These are phyloP conservation scores for Chascanopsetta lugubris DNA, from an alignment of 2,113 vertebrate species.

Conservation along the genomic window DNA sequence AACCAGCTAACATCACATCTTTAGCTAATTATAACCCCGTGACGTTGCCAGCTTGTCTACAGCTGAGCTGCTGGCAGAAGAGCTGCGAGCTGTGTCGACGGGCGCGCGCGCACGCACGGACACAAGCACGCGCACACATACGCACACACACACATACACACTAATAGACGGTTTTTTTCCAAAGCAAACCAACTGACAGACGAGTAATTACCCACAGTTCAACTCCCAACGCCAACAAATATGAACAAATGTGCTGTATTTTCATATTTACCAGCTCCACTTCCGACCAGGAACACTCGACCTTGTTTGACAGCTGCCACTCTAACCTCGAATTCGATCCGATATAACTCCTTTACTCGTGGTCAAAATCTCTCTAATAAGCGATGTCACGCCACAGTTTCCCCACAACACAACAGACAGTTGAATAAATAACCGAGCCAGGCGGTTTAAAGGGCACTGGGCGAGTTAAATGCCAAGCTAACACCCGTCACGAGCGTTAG, in stretches of 20 bases:
- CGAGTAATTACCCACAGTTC: not conserved
- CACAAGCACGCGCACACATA: conserved; percentile 30
- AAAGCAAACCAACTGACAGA: conserved; percentile 37
- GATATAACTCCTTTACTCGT: conserved; percentile 70
- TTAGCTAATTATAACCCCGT: conserved; percentile 81
- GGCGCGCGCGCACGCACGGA: conserved; percentile 37
- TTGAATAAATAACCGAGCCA: not conserved
- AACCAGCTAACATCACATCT: conserved; percentile 61
- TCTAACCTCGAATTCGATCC: conserved; percentile 76
- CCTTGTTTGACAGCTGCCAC: conserved; percentile 80
- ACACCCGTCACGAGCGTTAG: conserved; percentile 62
- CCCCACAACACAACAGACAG: too few relatives aligned
- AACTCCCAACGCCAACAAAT: not conserved
- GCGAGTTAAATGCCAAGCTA: conserved; percentile 56
- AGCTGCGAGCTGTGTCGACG: conserved; percentile 52
- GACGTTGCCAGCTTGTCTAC: conserved; percentile 75
- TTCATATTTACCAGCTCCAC: not conserved
- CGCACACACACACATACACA: conserved; percentile 20
- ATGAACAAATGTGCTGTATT: not conserved
- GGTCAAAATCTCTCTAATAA: not conserved
- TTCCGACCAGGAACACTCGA: conserved; percentile 54
- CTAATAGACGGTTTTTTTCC: conserved; percentile 48
- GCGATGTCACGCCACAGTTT: not conserved
- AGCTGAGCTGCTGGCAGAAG: conserved; percentile 71
- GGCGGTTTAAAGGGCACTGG: conserved; percentile 29